Conservation (phyloP, 2,888 invertebrate genomes). For the Allacma fusca region DNA sequence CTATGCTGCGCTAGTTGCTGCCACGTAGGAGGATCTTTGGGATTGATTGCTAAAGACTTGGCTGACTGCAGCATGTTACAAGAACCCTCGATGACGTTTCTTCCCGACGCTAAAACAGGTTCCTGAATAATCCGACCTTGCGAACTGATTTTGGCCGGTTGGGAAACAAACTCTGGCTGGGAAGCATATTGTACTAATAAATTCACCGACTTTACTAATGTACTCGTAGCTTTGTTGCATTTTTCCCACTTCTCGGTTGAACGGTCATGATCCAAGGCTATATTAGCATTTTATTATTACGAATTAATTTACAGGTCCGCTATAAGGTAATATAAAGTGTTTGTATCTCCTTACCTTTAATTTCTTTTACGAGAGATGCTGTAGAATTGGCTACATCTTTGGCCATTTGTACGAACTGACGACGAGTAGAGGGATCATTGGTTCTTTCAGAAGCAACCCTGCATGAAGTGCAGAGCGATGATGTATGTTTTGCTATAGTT, state of each 20-base stretch:
- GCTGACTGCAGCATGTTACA: slow-evolving; percentile 90
- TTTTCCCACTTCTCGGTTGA: slow-evolving; percentile 77
- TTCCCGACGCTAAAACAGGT: slow-evolving; percentile 85
- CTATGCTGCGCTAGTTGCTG: slow-evolving; percentile 92
- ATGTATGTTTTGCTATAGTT: slow-evolving; percentile 94
- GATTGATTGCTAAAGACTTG: slow-evolving; percentile 84
- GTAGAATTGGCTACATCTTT: slow-evolving; percentile 98
- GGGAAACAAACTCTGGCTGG: slow-evolving; percentile 90
- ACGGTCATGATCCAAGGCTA: slow-evolving; percentile 78
- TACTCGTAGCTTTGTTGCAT: slow-evolving; percentile 80
- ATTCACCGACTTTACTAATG: slow-evolving; percentile 88
- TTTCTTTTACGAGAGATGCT: slow-evolving; percentile 90
- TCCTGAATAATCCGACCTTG: slow-evolving; percentile 85
- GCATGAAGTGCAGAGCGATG: slow-evolving; percentile 93
- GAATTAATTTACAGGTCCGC: too few species aligned
- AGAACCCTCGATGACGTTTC: slow-evolving; percentile 81
- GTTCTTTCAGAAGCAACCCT: slow-evolving; percentile 91
- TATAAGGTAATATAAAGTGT: too few species aligned
- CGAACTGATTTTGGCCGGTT: slow-evolving; percentile 88
- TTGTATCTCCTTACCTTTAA: slow-evolving; percentile 78
- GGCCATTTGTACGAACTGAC: slow-evolving; percentile 96
- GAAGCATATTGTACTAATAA: slow-evolving; percentile 91
- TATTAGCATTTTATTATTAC: background rate
- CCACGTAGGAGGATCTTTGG: slow-evolving; percentile 93
- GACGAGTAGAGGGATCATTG: slow-evolving; percentile 87